Evolutionary conservation across 2,113 vertebrate species (phyloP).

Genomic region (Hyperoodon ampullatus): DNA sequence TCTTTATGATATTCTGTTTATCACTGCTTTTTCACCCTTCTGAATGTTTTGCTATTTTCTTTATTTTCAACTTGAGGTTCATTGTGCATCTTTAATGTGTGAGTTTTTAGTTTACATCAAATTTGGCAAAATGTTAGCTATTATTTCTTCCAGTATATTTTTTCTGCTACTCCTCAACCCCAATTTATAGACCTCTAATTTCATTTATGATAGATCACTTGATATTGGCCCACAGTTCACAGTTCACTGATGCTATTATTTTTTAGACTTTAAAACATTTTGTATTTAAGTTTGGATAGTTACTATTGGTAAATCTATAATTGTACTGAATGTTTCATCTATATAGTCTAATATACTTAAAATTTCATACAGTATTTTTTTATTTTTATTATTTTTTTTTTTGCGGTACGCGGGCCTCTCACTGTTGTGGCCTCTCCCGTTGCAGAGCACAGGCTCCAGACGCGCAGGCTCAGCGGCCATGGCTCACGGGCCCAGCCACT

Average conservation of each 20-base stretch:
- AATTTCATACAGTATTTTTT: neutral
- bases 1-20: neutral
- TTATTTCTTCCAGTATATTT: neutral
- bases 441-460: too few relatives aligned
- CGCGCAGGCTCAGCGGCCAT: too few relatives aligned
- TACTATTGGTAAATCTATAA: neutral
- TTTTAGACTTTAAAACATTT: neutral
- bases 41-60: neutral
- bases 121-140: neutral
- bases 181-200: neutral
- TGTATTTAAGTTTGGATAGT: neutral
- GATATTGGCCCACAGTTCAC: neutral
- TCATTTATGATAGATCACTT: neutral
- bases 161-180: neutral
- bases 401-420: too few relatives aligned
- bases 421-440: too few relatives aligned
- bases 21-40: neutral
- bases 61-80: neutral
- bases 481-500: too few relatives aligned
- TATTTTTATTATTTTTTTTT: too few relatives aligned
- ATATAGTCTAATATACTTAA: neutral
- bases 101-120: neutral
- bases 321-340: neutral
- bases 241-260: neutral
- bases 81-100: neutral